These are phyloP conservation scores for Hypomecis atomaria DNA, from an alignment of 2,888 invertebrate genomes.

Conservation along the genomic window DNA sequence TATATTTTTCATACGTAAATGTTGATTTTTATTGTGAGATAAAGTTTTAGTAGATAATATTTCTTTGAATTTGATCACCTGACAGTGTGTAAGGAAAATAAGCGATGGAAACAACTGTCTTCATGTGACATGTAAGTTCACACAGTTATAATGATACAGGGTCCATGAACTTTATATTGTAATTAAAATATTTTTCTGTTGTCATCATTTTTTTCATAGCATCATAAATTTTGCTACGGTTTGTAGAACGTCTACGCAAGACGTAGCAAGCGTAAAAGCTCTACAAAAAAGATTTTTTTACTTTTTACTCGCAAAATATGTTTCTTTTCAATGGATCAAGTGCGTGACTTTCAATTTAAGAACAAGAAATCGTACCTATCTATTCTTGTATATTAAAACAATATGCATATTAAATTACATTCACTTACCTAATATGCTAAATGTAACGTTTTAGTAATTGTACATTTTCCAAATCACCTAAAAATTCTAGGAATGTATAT, in stretches of 20 bases:
- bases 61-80: conserved; percentile 8
- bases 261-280: conserved; percentile 20
- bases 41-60: conserved; percentile 14
- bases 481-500: not conserved
- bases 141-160: conserved; percentile 30
- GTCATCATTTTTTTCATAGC: not conserved
- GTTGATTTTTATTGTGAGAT: conserved; percentile 25
- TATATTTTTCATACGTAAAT: conserved; percentile 20
- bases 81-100: conserved; percentile 10
- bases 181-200: not conserved
- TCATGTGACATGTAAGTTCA: not conserved
- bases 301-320: not conserved
- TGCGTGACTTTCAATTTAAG: not conserved
- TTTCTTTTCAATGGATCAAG: not conserved
- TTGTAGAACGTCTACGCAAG: conserved; percentile 22
- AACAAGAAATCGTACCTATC: not conserved
- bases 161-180: conserved; percentile 28
- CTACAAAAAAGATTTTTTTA: conserved; percentile 1
- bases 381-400: conserved; percentile 1
- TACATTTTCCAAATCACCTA: conserved; percentile 2
- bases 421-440: not conserved
- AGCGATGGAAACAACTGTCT: not conserved
- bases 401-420: not conserved
- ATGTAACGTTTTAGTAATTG: not conserved
- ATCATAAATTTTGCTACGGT: conserved; percentile 11